Percentiles rank a stretch among this genome's conserved stretches.
phyloP scores from a whole-genome alignment of 2,888 invertebrate species.

The Drosophila neonasuta region DNA sequence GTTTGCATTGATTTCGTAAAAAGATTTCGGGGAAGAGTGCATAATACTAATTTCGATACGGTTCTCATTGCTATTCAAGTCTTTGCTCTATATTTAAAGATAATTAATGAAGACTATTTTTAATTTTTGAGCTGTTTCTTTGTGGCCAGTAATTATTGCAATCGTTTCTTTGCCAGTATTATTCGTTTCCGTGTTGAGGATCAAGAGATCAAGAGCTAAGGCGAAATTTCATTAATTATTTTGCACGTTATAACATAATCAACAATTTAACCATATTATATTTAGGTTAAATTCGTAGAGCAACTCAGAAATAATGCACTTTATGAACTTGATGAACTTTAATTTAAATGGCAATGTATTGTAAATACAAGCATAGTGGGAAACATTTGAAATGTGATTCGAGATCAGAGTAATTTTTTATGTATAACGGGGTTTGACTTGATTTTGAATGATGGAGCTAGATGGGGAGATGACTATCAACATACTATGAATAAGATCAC shows the following conservation, averaged over 20 bases:
- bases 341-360: neutral
- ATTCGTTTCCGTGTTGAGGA: conserved; percentile 1
- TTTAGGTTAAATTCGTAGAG: neutral
- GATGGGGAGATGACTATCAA: no score
- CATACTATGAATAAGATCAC: no score
- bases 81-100: neutral
- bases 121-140: neutral
- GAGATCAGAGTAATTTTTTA: no score
- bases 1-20: conserved; percentile 41
- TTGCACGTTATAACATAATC: neutral
- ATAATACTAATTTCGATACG: conserved; percentile 11
- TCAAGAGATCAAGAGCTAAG: neutral
- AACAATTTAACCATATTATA: neutral
- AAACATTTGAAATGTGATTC: neutral
- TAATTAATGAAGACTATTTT: conserved; percentile 6
- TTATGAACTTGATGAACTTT: neutral
- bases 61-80: conserved; percentile 23
- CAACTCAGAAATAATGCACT: neutral
- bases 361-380: no score
- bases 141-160: neutral
- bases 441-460: no score
- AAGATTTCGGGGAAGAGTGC: conserved; percentile 29
- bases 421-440: no score
- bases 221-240: neutral
- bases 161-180: neutral